A percentile compares a stretch with the other conserved stretches of the same genome.
phyloP scores from a whole-genome alignment of 2,888 invertebrate genomes.

The Amphipyra berbera region DNA sequence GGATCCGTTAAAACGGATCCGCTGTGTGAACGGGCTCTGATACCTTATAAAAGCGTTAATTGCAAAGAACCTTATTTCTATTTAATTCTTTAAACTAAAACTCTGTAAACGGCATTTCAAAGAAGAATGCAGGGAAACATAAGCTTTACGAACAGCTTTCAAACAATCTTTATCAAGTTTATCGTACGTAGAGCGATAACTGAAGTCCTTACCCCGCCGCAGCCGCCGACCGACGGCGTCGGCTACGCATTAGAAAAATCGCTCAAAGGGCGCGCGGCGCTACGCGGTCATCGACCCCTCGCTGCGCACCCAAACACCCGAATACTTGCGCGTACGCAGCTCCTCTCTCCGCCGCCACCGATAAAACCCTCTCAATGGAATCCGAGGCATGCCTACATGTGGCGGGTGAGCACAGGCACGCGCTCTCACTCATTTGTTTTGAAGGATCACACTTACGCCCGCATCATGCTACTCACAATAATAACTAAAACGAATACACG shows the following conservation, averaged over 20 bases:
- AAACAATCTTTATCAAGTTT: conserved; percentile 13
- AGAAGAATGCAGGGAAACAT: conserved; percentile 8
- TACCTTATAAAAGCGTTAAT: too few relatives aligned
- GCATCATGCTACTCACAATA: conserved; percentile 45
- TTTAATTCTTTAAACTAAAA: not conserved
- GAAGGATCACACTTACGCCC: conserved; percentile 56
- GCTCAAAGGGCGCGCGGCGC: conserved; percentile 74
- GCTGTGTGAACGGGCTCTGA: too few relatives aligned
- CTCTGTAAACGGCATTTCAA: not conserved
- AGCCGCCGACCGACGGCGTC: conserved; percentile 18
- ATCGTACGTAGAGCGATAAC: conserved; percentile 15
- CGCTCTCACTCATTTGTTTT: conserved; percentile 66
- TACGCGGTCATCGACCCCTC: conserved; percentile 74
- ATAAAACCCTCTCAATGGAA: conserved; percentile 78
- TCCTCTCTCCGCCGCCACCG: conserved; percentile 66
- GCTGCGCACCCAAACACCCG: conserved; percentile 75
- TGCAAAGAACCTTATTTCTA: too few relatives aligned
- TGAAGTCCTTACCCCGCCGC: conserved; percentile 10
- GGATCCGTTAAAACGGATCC: too few relatives aligned
- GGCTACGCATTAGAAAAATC: conserved; percentile 69
- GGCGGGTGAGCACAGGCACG: conserved; percentile 62
- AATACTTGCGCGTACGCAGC: conserved; percentile 85
- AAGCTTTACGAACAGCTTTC: conserved; percentile 5
- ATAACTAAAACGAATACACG: conserved; percentile 46
- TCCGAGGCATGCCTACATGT: conserved; percentile 73